A percentile compares a stretch with the other conserved stretches of the same genome.
These are phyloP conservation scores for Magallana gigas DNA, from an alignment of 1,140 invertebrate genomes.

Conservation along the genomic window DNA sequence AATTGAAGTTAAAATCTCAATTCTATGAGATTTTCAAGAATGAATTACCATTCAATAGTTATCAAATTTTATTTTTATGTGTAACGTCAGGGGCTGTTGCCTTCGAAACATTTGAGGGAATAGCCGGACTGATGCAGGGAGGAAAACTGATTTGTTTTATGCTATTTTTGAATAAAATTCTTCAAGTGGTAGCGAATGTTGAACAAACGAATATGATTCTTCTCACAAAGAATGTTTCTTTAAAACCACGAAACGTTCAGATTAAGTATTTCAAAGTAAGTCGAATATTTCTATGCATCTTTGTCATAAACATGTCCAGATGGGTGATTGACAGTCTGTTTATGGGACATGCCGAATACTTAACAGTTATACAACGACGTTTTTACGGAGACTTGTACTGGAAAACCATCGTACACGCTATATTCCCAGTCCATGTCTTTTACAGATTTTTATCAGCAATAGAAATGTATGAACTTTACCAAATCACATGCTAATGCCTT, in stretches of 20 bases:
- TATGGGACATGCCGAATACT: not conserved
- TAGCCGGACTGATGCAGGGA: not conserved
- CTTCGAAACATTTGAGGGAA: not conserved
- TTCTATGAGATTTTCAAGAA: not conserved
- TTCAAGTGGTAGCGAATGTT: not conserved
- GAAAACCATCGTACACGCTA: constrained; percentile 63
- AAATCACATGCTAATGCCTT: constrained; percentile 6
- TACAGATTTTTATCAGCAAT: constrained; percentile 65
- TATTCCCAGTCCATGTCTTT: constrained; percentile 73
- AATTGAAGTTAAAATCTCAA: not conserved
- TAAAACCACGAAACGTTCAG: not conserved
- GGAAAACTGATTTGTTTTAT: not conserved
- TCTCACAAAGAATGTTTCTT: not conserved
- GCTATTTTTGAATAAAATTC: constrained; percentile 3
- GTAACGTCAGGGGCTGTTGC: not conserved
- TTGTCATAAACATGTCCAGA: not conserved
- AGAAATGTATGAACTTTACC: constrained; percentile 66
- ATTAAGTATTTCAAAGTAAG: not conserved
- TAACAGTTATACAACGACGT: not conserved
- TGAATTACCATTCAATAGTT: not conserved
- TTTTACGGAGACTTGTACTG: constrained; percentile 36
- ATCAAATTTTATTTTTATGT: not conserved
- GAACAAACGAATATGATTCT: not conserved
- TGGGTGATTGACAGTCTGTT: not conserved
- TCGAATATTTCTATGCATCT: not conserved